These are phyloP conservation scores for Steatocranus sp. DNA, from an alignment of 2,797 vertebrate species.

Conservation along the genomic window DNA sequence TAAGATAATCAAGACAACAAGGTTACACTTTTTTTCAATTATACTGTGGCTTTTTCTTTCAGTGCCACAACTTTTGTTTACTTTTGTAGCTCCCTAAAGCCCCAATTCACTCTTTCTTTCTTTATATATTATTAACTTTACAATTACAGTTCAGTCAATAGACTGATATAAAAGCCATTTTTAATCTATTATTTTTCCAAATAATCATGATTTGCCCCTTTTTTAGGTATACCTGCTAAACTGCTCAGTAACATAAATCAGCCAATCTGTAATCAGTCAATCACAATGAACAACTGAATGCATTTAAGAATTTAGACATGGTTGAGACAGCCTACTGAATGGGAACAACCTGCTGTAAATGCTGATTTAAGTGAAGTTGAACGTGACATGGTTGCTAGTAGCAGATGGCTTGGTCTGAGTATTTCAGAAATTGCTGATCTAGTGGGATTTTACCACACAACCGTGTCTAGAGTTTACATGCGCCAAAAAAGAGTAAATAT, in stretches of 20 bases:
- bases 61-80: not conserved
- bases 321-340: not conserved
- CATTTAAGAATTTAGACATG: not conserved
- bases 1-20: not conserved
- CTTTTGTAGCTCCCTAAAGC: not conserved
- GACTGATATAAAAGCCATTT: not conserved
- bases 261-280: not conserved
- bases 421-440: not conserved
- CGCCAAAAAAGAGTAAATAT: not conserved
- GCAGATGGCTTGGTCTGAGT: not conserved
- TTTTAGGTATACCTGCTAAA: not conserved
- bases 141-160: not conserved
- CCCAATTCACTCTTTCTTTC: not conserved
- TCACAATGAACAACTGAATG: not conserved
- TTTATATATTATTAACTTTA: not conserved
- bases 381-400: not conserved
- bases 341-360: not conserved
- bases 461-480: not conserved
- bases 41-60: not conserved
- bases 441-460: fast-evolving
- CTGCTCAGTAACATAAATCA: not conserved
- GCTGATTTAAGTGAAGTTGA: not conserved
- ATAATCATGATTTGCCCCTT: not conserved
- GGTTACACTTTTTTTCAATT: not conserved
- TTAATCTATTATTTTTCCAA: not conserved